Evolutionary conservation across 2,888 invertebrate species (phyloP), one percentile per base, ranked within the genome.

Genomic region (Geotrupes spiniger): DNA sequence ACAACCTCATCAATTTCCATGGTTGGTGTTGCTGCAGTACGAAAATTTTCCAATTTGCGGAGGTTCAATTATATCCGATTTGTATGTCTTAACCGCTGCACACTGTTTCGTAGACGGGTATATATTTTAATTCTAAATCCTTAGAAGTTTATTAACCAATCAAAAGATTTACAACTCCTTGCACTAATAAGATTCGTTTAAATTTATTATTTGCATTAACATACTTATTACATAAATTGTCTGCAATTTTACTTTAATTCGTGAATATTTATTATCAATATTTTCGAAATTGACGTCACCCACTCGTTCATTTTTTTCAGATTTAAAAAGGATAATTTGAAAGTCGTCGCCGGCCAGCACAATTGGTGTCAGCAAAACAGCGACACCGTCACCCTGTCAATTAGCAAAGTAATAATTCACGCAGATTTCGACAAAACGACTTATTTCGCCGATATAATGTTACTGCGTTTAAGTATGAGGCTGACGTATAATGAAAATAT

Each of bases 81-180:
- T 68, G 16, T 79, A 75, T 67, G 68, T 82, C 5, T 62, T 82
- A 15, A 79, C 81, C 8, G 81, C 81, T 1, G 81, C 80, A 3
- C 82, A 82, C 61, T 82, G 82, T 59, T 57, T 68, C 11, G 43
- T 55, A 37, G 27, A 33, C 9, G 46, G 53, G 54, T 54, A 46
- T 10, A 9, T 15, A 29, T 11, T 26, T n/a, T n/a, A n/a, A n/a
- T n/a, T n/a, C n/a, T n/a, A n/a, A n/a, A n/a, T n/a, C n/a, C n/a
- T n/a, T n/a, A n/a, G n/a, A n/a, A n/a, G n/a, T n/a, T n/a, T n/a
- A n/a, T n/a, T n/a, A n/a, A n/a, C n/a, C n/a, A n/a, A n/a, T n/a
- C n/a, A n/a, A n/a, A n/a, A n/a, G n/a, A n/a, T n/a, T n/a, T n/a
- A n/a, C n/a, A n/a, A n/a, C n/a, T n/a, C n/a, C n/a, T n/a, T n/a